These are phyloP conservation scores for Oophaga pumilio DNA, from an alignment of 2,113 vertebrate genomes.

Conservation along the genomic window DNA sequence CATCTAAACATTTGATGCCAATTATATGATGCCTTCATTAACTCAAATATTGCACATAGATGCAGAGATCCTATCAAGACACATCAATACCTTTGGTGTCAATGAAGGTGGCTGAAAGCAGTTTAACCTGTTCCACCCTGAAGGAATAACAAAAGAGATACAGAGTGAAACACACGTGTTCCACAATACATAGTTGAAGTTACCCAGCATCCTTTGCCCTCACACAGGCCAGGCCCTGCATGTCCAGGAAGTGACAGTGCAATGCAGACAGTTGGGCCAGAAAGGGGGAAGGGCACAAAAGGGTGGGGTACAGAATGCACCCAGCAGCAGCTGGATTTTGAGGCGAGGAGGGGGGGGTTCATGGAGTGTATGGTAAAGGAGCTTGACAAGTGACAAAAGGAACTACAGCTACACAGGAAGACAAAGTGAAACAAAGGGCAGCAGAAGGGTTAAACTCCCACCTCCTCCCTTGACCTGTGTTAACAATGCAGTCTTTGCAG, in stretches of 20 bases:
- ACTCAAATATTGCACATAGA: not conserved
- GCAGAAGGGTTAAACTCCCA: conserved; percentile 33
- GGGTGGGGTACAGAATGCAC: conserved; percentile 27
- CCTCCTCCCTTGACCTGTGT: not conserved
- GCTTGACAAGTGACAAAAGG: conserved; percentile 19
- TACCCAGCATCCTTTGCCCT: conserved; percentile 45
- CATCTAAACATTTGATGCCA: not conserved
- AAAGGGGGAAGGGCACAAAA: conserved; percentile 20
- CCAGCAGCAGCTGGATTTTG: conserved; percentile 37
- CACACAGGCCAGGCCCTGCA: conserved; percentile 1
- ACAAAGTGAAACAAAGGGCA: not conserved
- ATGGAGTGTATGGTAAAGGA: not conserved
- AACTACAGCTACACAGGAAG: not conserved
- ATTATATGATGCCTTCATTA: not conserved
- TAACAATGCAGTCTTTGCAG: not conserved
- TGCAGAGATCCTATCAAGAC: not conserved
- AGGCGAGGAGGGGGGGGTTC: not conserved
- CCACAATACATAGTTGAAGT: not conserved
- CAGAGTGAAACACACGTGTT: not conserved
- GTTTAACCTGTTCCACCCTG: conserved; percentile 26
- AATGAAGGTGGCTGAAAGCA: not conserved
- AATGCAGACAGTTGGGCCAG: conserved; percentile 12
- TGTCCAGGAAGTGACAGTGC: conserved; percentile 54
- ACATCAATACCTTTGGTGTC: not conserved
- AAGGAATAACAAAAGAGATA: conserved; percentile 14